These are phyloP conservation scores for Gila orcuttii DNA, from an alignment of 2,113 vertebrate species.

Conservation along the genomic window DNA sequence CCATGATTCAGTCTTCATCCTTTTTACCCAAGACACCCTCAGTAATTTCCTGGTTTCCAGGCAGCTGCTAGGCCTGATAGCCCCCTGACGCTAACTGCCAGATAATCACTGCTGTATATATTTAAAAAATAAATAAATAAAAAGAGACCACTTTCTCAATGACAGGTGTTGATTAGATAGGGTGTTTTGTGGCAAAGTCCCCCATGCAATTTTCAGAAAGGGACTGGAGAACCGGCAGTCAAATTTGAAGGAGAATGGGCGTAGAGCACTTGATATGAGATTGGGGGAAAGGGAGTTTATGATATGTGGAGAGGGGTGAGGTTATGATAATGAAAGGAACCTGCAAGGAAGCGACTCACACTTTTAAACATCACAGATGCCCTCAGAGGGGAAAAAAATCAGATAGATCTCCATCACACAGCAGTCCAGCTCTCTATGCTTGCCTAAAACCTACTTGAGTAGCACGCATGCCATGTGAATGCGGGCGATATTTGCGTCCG, in stretches of 20 bases:
- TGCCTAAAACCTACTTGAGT: constrained; percentile 74
- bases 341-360: constrained; percentile 39
- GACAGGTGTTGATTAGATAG: constrained; percentile 71
- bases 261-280: constrained; percentile 39
- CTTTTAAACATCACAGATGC: constrained; percentile 48
- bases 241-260: constrained; percentile 49
- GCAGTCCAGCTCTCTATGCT: constrained; percentile 58
- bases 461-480: constrained; percentile 91
- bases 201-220: constrained; percentile 62
- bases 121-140: constrained; percentile 53
- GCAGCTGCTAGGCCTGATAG: constrained; percentile 49
- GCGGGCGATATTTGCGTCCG: constrained; percentile 80
- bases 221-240: constrained; percentile 61
- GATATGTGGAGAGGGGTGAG: constrained; percentile 29
- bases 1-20: constrained; percentile 59
- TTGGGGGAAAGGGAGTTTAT: constrained; percentile 26
- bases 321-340: constrained; percentile 53
- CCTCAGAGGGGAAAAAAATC: constrained; percentile 30
- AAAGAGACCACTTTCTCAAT: constrained; percentile 52
- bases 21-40: constrained; percentile 63
- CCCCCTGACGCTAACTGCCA: constrained; percentile 58
- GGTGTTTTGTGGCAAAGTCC: constrained; percentile 66
- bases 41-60: constrained; percentile 64
- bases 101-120: constrained; percentile 67
- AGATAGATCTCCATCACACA: constrained; percentile 38